Conservation (phyloP, 2,113 vertebrate species). For the Myiopsitta monachus region DNA sequence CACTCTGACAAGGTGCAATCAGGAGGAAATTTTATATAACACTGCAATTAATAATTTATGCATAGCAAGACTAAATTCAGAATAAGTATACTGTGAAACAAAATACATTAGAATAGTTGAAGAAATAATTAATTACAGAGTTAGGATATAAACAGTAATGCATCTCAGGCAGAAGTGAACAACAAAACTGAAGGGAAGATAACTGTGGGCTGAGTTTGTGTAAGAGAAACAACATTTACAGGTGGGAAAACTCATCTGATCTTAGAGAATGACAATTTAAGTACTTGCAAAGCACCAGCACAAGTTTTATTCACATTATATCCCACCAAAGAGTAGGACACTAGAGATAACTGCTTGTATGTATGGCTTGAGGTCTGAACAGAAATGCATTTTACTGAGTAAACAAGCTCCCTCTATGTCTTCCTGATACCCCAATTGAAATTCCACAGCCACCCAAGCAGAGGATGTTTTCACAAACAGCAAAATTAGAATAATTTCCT, state of each 20-base stretch:
- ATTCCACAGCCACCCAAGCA: neutral
- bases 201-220: neutral
- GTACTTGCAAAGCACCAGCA: neutral
- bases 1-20: constrained; percentile 57
- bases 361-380: neutral
- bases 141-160: constrained; percentile 56
- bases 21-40: constrained; percentile 64
- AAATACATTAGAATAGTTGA: constrained; percentile 56
- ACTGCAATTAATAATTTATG: constrained; percentile 58
- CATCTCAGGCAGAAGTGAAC: constrained; percentile 54
- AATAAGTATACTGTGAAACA: constrained; percentile 51
- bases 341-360: neutral
- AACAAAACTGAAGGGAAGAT: constrained; percentile 45
- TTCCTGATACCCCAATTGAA: neutral
- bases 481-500: neutral
- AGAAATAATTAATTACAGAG: constrained; percentile 55
- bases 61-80: constrained; percentile 66
- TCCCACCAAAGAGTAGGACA: neutral
- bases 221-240: constrained; percentile 45
- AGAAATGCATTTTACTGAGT: neutral
- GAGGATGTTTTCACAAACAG: neutral
- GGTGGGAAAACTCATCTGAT: constrained; percentile 13
- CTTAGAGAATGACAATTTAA: neutral
- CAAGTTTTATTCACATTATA: neutral
- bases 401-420: neutral